Evolutionary conservation across 2,113 vertebrate species (phyloP), one percentile per base, ranked within the genome.

Genomic region (Chrysemys picta): DNA sequence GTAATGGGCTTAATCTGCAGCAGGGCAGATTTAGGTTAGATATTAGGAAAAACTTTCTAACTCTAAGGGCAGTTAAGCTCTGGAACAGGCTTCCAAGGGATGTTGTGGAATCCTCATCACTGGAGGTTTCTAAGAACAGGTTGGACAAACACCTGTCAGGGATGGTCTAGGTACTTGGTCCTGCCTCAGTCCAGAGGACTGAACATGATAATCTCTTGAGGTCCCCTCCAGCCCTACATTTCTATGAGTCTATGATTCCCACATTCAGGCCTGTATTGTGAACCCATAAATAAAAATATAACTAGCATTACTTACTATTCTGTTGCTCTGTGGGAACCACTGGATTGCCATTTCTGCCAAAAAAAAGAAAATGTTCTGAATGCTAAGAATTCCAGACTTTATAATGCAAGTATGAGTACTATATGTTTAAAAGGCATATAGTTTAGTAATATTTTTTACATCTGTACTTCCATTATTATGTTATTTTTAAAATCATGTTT

Each of bases 261-360:
- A 93, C 96, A 96, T 90, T 56, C 38, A 92, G 45, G 93, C 91
- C 6, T n/a, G 89, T 81, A 21, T 80, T 88, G 94, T 90, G 72
- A 96, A 91, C 72, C 91, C 38, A 93, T 57, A 0, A 1, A 8
- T 29, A 49, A 62, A 6, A 84, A 93, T 91, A 88, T 38, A 56
- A 50, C 84, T 88, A 89, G 10, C 90, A 91, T 96, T 97, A 98
- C 97, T 98, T 97, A 99, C 99, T 98, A 49, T 99, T 99, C 98
- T 98, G 97, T 94, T 98, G 98, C 53, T 98, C 98, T 98, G 96
- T 98, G n/a, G 98, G 97, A 91, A 96, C 98, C 97, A 99, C 98
- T 72, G 99, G 99, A 89, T 98, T 98, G 85, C 98, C 98, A 80
- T 99, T 99, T 98, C 99, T 99, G 97, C 80, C 93, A 95, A 76